Evolutionary conservation across 2,797 vertebrate genomes (phyloP).

Genomic region (Leucoraja ocellata): DNA sequence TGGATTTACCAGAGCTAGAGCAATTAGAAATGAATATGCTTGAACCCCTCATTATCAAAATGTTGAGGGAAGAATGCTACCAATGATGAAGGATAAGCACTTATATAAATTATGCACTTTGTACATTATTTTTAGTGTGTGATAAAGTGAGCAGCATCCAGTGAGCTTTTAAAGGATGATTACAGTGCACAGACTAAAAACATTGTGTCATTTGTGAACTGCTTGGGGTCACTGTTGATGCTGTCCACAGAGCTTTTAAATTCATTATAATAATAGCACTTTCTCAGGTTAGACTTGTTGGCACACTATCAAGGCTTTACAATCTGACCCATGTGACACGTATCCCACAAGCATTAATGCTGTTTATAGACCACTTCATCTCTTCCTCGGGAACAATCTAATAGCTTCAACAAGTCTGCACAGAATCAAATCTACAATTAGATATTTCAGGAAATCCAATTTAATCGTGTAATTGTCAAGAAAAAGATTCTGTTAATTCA

Average conservation of each 20-base stretch:
- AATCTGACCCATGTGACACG: neutral
- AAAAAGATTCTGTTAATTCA: constrained; percentile 8
- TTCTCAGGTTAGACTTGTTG: neutral
- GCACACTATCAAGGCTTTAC: neutral
- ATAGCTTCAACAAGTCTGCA: neutral
- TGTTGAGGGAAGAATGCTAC: neutral
- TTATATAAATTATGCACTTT: neutral
- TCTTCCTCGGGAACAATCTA: neutral
- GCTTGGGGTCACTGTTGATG: neutral
- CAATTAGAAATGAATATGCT: neutral
- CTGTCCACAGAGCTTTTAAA: neutral
- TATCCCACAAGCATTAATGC: neutral
- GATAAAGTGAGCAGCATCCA: too few species aligned
- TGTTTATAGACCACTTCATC: neutral
- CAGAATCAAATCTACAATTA: neutral
- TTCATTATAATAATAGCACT: neutral
- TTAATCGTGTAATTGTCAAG: neutral
- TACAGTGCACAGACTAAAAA: neutral
- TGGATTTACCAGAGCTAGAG: neutral
- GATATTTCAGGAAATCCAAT: constrained; percentile 6
- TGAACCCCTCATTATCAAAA: neutral
- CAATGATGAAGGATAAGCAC: neutral
- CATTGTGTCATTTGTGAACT: neutral
- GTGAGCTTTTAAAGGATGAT: neutral
- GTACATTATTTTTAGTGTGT: neutral